Conservation (phyloP, 1,140 invertebrate species). For the Pomacea maculata region DNA sequence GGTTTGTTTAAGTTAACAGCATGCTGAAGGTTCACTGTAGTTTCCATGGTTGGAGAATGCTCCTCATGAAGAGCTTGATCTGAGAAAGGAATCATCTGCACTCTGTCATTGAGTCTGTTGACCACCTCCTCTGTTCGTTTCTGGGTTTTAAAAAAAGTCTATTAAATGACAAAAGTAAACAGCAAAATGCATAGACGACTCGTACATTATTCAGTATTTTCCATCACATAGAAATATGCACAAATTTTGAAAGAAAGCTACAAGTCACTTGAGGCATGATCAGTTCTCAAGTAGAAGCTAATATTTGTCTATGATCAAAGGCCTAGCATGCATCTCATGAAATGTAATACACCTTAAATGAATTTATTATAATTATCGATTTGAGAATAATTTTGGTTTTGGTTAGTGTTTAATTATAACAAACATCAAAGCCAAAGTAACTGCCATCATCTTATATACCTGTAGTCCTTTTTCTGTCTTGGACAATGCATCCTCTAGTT, state of each 20-base stretch:
- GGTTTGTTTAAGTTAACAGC: slow-evolving; percentile 16
- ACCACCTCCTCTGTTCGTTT: slow-evolving; percentile 57
- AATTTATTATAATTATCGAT: too few species aligned
- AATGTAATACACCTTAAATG: neutral
- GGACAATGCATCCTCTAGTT: slow-evolving; percentile 57
- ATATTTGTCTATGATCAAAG: too few species aligned
- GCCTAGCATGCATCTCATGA: neutral
- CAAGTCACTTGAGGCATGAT: neutral
- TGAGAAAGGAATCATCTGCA: slow-evolving; percentile 54
- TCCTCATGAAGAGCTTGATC: slow-evolving; percentile 22
- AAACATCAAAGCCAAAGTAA: neutral
- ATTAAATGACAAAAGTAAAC: too few species aligned
- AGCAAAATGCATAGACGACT: too few species aligned
- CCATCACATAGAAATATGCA: too few species aligned
- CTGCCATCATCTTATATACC: slow-evolving; percentile 35
- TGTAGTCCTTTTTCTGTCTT: slow-evolving; percentile 61
- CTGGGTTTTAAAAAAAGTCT: slow-evolving; percentile 21
- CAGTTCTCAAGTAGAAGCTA: too few species aligned
- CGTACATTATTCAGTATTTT: too few species aligned
- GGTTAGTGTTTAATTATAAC: neutral
- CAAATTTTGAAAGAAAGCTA: too few species aligned
- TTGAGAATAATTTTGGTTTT: too few species aligned
- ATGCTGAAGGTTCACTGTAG: slow-evolving; percentile 31
- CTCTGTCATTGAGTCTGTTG: slow-evolving; percentile 57
- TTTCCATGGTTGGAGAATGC: slow-evolving; percentile 13